Evolutionary conservation across 2,797 vertebrate species (phyloP).

Genomic region (Neomorphus geoffroyi): DNA sequence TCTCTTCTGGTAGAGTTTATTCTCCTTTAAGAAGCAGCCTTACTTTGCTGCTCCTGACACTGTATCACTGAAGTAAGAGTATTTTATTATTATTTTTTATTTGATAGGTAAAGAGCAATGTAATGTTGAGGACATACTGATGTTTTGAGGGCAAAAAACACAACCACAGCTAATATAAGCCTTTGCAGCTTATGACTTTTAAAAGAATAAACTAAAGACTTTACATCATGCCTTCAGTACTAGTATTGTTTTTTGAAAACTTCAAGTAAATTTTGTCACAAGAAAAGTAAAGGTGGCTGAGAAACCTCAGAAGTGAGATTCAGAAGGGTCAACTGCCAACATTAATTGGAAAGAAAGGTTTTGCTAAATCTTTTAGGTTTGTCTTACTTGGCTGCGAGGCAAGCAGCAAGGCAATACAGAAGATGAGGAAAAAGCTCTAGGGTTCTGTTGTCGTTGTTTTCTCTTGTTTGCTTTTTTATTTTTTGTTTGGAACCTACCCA

Average conservation of each 20-base stretch:
- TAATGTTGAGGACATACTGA: background rate
- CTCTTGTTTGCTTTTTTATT: background rate
- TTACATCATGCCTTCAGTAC: background rate
- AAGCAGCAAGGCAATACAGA: background rate
- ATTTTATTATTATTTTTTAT: background rate
- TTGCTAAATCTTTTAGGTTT: background rate
- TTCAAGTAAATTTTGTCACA: background rate
- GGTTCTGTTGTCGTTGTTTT: background rate
- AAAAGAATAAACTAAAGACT: background rate
- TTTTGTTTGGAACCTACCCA: background rate
- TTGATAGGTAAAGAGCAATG: background rate
- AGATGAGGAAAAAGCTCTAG: background rate
- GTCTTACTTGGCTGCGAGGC: background rate
- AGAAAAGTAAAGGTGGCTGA: background rate
- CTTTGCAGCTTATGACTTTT: background rate
- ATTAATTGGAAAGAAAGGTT: background rate
- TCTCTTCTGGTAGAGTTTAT: too few relatives aligned
- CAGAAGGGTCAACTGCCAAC: background rate
- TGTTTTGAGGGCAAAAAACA: background rate
- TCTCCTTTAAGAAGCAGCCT: background rate
- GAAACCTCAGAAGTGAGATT: background rate
- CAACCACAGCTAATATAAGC: background rate
- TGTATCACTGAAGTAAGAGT: background rate
- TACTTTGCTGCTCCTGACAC: background rate
- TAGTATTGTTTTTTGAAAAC: background rate